Base-by-base conservation (phyloP, 2,113 vertebrate genomes). In the Verasper variegatus region DNA sequence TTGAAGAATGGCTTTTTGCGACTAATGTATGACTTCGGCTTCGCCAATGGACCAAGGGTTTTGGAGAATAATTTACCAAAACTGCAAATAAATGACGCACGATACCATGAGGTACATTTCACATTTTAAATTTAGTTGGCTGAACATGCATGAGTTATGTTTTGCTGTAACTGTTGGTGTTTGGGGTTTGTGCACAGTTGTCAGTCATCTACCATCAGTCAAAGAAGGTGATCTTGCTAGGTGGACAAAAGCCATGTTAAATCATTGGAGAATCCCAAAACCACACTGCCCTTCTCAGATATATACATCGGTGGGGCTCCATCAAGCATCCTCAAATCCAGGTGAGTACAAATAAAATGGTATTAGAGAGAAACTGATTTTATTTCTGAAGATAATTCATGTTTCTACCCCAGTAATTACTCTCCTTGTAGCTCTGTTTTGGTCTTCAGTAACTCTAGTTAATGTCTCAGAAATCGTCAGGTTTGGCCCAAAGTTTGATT, bases 191-290 rank as follows among this genome's bases (percentile, higher is more conserved):
- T 78, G 90, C 62, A 62, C 86, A 99, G 98, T 96, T 99, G 87
- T 97, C 98, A 74, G 95, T 99, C 63, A 99, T 99, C 88, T 99
- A 99, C 85, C 98, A 99, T 91, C 96, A 98, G 83, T 97, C 95
- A 31, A 99, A 97, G 94, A 99, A 99, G 90, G 95, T 99, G 70
- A 98, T 99, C 88, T 93, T 99, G 65, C 93, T 99, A 60, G 97
- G 97, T 99, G 71, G 97, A 99, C 91, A 97, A 96, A 88, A 93
- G 94, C 68, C 97, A 97, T 49, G 93, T 99, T 59, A 99, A 96
- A 87, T 97, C 96, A 2, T 87, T 97, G 83, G 97, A 99, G 78
- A 99, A 97, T 74, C 96, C 96, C 68, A 97, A 95, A 91, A 97
- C 94, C 90, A 91, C 94, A 4, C 94, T 99, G 81, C 96, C 97